These are phyloP conservation scores for Lepus timidus DNA, from an alignment of 2,113 vertebrate species.

Conservation along the genomic window DNA sequence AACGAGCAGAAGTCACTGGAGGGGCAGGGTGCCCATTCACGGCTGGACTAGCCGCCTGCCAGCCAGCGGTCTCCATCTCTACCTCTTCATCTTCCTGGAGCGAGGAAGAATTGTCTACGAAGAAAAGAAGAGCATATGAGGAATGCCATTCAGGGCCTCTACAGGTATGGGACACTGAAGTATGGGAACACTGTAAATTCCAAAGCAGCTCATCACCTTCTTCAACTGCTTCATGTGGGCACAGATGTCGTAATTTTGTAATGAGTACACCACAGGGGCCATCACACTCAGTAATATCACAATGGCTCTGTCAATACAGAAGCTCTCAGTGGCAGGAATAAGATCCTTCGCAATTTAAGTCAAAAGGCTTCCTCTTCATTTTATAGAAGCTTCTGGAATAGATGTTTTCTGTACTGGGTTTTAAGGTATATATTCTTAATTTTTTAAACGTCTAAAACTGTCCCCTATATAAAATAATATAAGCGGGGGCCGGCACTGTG, in stretches of 20 bases:
- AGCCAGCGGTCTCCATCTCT: slow-evolving; percentile 91
- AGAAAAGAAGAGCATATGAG: slow-evolving; percentile 76
- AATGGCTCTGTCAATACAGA: neutral
- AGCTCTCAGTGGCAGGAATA: neutral
- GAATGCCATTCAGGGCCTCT: slow-evolving; percentile 35
- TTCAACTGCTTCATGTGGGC: neutral
- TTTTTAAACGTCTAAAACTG: slow-evolving; percentile 50
- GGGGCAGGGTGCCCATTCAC: slow-evolving; percentile 87
- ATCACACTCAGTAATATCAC: neutral
- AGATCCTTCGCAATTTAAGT: neutral
- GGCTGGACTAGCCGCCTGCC: slow-evolving; percentile 85
- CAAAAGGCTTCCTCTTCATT: neutral
- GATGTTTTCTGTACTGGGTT: neutral
- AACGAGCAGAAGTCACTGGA: slow-evolving; percentile 85
- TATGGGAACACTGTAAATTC: neutral
- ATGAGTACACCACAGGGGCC: neutral
- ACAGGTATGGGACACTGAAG: neutral
- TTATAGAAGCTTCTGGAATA: slow-evolving; percentile 33
- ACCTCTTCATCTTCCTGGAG: slow-evolving; percentile 93
- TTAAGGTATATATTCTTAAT: slow-evolving; percentile 21
- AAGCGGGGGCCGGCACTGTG: neutral
- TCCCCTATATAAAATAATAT: slow-evolving; percentile 22
- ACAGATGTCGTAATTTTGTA: neutral
- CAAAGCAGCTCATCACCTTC: neutral
- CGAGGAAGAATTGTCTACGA: slow-evolving; percentile 90